Evolutionary conservation across 1,140 invertebrate genomes (phyloP), one percentile per base, ranked within the genome.

Genomic region (Papilio polytes): DNA sequence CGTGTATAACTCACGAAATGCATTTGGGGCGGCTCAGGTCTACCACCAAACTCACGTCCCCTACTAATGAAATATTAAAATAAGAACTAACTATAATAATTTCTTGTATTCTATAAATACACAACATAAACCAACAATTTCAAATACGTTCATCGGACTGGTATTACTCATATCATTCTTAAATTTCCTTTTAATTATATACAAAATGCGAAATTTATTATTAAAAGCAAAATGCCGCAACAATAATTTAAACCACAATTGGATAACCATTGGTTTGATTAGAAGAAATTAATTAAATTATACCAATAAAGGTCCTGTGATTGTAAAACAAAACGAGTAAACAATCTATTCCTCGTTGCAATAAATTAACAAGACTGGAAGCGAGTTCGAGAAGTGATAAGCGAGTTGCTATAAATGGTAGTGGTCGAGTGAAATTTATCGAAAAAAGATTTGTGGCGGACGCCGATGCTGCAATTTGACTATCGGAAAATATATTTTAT

Each of bases 401-500:
- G 85, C 81, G 86, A 87, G 85, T 86, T 82, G 53, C 74, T 84
- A 83, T 82, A 81, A 82, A 87, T 87, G 81, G 86, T 87, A 88
- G 83, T 59, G 46, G 82, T 72, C 59, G 73, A 84, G 77, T 81
- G 90, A 91, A 92, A 94, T 92, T 91, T 94, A 92, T 92, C 86
- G 91, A 82, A 87, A 90, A 70, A 91, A 92, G 89, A 92, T 92
- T 91, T 94, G 89, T 92, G 88, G 85, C 83, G 84, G 74, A 82
- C 85, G 89, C 88, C 89, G 88, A 90, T 92, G 88, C 91, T 88
- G 92, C 92, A 92, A 92, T 92, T 94, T 90, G 91, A 91, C 89
- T 94, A 91, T 92, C 92, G 91, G 88, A 88, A 93, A 90, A 93
- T 92, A 94, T 92, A 92, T 92, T 94, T 92, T 91, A 92, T 91